Evolutionary conservation across 2,888 invertebrate species (phyloP), one percentile per base, ranked within the genome.

Genomic region (Stramonita haemastoma): DNA sequence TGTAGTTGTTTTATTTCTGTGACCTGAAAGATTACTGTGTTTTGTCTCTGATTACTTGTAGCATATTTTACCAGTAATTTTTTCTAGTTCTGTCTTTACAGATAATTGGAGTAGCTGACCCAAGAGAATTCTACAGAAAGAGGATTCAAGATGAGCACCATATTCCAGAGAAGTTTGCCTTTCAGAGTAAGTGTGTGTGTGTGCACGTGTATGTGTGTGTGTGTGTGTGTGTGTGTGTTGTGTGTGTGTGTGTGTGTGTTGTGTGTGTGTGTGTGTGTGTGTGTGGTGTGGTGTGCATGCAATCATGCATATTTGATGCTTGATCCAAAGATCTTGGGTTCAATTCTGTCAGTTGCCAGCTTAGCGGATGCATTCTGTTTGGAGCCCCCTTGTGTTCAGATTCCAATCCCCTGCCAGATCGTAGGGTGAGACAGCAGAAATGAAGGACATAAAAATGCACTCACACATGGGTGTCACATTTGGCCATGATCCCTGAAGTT

Each of bases 61-160:
- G 60, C 15, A 60, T 15, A 19, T 60, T 60, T 15, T 60, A 60
- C 60, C 15, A 19, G 60, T 60, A 15, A 19, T 8, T 22, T 19
- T 22, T 60, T 1, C 60, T 22, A 60, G 19, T 32, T 32, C 32
- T 79, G 29, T 79, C 77, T 13, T 32, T 15, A 57, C 87, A 95
- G 95, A 90, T 95, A 66, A 93, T 95, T 85, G 94, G 93, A 77
- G 94, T 95, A 8, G 95, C 94, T 90, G 95, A 95, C n/a, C 95
- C 95, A 6, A 90, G 93, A 84, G 92, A 93, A 60, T 93, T 91
- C 88, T 92, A 93, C 87, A 92, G 94, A 89, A 92, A 93, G 32
- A 81, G 86, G 90, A 89, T 93, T 60, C 89, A 92, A 83, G 87
- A 93, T 77, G 60, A 88, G 19, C 92, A 93, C 89, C 90, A 93